Percentiles rank a stretch among this genome's conserved stretches.
These are phyloP conservation scores for Danio tinwini DNA, from an alignment of 2,797 vertebrate genomes.

Conservation along the genomic window DNA sequence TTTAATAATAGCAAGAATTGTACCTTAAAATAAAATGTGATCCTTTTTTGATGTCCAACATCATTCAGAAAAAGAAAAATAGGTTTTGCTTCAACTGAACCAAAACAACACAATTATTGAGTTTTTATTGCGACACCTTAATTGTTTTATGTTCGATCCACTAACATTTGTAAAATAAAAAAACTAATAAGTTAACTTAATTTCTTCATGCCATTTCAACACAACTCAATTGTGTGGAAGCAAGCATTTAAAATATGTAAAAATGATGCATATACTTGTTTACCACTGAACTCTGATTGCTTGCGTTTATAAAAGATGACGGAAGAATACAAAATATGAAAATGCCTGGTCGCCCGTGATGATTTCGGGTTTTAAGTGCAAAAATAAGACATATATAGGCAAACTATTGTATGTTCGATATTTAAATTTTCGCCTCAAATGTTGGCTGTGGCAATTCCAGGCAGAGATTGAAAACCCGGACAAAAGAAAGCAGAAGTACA, in stretches of 20 bases:
- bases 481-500: slow-evolving; percentile 53
- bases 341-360: not conserved
- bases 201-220: too few relatives aligned
- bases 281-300: not conserved
- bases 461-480: slow-evolving; percentile 75
- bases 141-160: too few relatives aligned
- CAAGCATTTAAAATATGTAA: not conserved
- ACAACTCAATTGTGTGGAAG: too few relatives aligned
- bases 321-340: not conserved
- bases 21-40: too few relatives aligned
- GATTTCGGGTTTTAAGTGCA: not conserved
- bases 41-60: too few relatives aligned
- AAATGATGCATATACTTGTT: not conserved
- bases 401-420: slow-evolving; percentile 52
- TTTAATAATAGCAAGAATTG: too few relatives aligned
- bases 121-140: too few relatives aligned
- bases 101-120: too few relatives aligned
- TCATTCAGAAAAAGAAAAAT: too few relatives aligned
- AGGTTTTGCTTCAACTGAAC: too few relatives aligned
- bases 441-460: slow-evolving; percentile 64
- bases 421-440: slow-evolving; percentile 69
- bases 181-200: too few relatives aligned
- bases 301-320: slow-evolving; percentile 4
- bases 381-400: not conserved
- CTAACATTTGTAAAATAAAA: too few relatives aligned